Evolutionary conservation across 2,113 vertebrate species (phyloP).

Genomic region (Cynopterus brachyotis): DNA sequence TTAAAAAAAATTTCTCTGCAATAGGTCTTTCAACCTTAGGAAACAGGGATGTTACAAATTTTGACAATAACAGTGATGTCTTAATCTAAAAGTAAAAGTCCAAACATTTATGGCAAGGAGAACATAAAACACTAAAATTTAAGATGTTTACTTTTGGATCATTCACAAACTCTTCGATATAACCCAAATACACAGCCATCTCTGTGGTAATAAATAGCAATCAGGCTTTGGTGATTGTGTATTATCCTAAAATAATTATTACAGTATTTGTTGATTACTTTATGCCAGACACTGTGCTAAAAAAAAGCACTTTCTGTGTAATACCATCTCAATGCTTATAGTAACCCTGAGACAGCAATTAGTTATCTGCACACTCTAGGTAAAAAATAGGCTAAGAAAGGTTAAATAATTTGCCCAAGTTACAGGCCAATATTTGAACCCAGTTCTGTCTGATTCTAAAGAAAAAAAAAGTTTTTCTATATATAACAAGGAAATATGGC

Average conservation of each 20-base stretch:
- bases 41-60: neutral
- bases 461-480: neutral
- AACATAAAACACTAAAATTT: neutral
- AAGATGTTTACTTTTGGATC: neutral
- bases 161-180: neutral
- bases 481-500: neutral
- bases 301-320: neutral
- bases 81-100: constrained; percentile 28
- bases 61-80: neutral
- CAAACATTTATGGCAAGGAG: neutral
- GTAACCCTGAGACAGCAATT: neutral
- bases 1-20: constrained; percentile 29
- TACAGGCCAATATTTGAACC: neutral
- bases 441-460: neutral
- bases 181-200: neutral
- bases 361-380: neutral
- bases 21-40: neutral
- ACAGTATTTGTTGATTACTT: neutral
- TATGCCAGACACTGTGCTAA: neutral
- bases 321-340: neutral
- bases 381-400: neutral
- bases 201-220: neutral
- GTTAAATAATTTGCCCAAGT: neutral
- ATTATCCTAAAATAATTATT: constrained; percentile 13
- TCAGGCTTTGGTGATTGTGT: neutral